Conservation (phyloP, 2,888 invertebrate species). For the Drosophila subsilvestris region DNA sequence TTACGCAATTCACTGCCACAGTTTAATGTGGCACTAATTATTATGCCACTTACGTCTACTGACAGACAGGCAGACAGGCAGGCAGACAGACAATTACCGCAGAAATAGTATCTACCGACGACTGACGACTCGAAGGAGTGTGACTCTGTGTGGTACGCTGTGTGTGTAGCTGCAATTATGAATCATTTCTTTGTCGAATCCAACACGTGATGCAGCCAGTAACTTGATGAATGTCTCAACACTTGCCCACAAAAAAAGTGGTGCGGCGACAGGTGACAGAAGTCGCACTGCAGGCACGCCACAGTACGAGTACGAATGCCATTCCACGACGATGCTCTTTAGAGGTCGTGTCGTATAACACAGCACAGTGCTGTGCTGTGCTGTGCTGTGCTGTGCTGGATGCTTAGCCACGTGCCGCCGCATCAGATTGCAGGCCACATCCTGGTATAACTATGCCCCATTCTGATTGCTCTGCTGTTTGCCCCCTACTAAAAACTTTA, state of each 20-base stretch:
- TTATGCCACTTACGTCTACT: not conserved
- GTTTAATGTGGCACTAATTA: conserved; percentile 1
- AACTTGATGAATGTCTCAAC: not conserved
- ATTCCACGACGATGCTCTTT: no score
- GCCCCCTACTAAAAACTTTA: no score
- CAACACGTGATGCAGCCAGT: not conserved
- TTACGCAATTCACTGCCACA: not conserved
- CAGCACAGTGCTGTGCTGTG: no score
- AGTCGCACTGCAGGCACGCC: not conserved
- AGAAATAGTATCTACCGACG: not conserved
- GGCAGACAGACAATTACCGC: conserved; percentile 1
- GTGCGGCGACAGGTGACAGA: not conserved
- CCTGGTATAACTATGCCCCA: not conserved
- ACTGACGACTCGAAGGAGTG: not conserved
- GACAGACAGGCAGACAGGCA: conserved; percentile 1
- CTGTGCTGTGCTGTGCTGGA: not conserved
- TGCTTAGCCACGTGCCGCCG: not conserved
- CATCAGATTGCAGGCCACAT: not conserved
- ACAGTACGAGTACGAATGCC: no score
- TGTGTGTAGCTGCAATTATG: not conserved
- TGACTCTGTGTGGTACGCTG: no score
- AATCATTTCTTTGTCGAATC: not conserved
- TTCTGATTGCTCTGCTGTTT: not conserved
- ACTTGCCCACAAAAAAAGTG: not conserved
- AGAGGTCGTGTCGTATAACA: no score